Evolutionary conservation across 2,797 vertebrate species (phyloP).

Genomic region (Megaceryle alcyon): DNA sequence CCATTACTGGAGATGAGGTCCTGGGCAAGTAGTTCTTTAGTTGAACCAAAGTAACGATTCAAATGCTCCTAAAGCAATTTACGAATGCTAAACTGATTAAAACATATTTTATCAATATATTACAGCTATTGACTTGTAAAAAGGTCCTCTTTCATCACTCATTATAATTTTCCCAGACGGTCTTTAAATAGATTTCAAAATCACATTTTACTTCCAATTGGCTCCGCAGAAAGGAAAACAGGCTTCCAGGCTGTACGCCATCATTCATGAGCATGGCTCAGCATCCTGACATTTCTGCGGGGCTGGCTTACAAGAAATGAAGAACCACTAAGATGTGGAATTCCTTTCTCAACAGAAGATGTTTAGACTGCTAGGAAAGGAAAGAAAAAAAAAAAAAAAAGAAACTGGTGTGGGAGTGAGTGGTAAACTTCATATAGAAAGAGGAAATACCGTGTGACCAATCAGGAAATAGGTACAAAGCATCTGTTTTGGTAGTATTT

Average conservation of each 20-base stretch:
- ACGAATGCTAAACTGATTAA: neutral
- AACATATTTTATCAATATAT: neutral
- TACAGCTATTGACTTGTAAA: neutral
- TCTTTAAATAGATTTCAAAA: slow-evolving; percentile 5
- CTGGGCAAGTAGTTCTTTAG: neutral
- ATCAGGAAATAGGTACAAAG: slow-evolving; percentile 56
- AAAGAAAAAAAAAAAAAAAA: neutral
- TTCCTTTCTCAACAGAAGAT: neutral
- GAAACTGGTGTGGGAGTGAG: neutral
- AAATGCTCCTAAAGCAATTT: neutral
- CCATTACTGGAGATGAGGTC: neutral
- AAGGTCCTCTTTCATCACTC: neutral
- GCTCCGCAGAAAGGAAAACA: neutral
- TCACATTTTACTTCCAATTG: neutral
- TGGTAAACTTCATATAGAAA: slow-evolving; percentile 52
- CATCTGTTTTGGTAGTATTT: slow-evolving; percentile 52
- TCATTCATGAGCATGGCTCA: neutral
- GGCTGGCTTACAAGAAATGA: neutral
- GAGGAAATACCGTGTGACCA: slow-evolving; percentile 34
- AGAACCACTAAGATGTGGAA: slow-evolving; percentile 7
- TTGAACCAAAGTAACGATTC: neutral
- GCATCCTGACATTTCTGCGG: neutral
- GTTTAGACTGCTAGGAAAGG: slow-evolving; percentile 17
- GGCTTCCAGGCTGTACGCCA: neutral
- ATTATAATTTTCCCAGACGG: neutral